Conservation (phyloP, 1,140 invertebrate species). For the Calephelis nemesis region DNA sequence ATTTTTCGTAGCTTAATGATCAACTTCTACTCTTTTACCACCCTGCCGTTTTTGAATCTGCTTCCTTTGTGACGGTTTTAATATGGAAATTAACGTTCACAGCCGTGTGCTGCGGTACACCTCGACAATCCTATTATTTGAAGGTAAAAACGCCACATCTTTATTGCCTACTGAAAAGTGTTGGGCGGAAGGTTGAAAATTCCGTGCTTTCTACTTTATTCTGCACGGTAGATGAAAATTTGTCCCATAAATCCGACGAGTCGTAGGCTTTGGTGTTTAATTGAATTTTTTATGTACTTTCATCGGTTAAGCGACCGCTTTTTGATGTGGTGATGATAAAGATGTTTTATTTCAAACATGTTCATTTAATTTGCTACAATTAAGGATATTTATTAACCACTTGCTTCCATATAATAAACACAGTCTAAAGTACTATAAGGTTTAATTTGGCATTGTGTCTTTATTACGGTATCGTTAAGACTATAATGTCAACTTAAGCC, state of each 20-base stretch:
- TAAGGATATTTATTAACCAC: background rate
- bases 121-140: conserved; percentile 61
- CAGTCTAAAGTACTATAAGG: too few relatives aligned
- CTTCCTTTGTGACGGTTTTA: conserved; percentile 77
- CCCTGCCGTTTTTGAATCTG: conserved; percentile 73
- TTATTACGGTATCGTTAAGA: too few relatives aligned
- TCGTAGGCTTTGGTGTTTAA: conserved; percentile 39
- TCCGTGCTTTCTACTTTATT: conserved; percentile 4
- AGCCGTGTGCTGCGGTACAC: conserved; percentile 62
- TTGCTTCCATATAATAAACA: too few relatives aligned
- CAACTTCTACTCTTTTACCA: conserved; percentile 31
- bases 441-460: too few relatives aligned
- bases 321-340: conserved; percentile 23
- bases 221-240: conserved; percentile 35
- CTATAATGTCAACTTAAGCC: too few relatives aligned
- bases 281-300: conserved; percentile 56
- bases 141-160: conserved; percentile 37
- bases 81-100: conserved; percentile 78
- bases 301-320: conserved; percentile 28
- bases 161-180: conserved; percentile 21
- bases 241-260: conserved; percentile 43
- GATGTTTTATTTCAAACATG: background rate
- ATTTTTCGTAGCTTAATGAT: background rate
- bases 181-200: conserved; percentile 27
- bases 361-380: background rate